Evolutionary conservation across 2,888 invertebrate species (phyloP).

Genomic region (Colostygia pectinataria): DNA sequence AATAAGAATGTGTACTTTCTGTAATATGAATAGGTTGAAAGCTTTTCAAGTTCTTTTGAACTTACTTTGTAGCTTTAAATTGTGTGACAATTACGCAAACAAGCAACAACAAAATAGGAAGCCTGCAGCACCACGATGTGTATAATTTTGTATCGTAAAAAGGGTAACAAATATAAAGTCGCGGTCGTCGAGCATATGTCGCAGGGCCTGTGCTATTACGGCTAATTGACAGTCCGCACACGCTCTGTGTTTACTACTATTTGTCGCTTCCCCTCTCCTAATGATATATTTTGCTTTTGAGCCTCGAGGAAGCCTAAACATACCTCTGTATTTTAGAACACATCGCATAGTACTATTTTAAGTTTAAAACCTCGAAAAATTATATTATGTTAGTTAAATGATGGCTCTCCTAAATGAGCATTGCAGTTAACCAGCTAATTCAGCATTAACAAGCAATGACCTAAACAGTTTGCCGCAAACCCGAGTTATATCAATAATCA

Average conservation of each 20-base stretch:
- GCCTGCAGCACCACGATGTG: conserved; percentile 22
- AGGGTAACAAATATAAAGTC: conserved; percentile 67
- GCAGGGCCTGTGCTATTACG: conserved; percentile 63
- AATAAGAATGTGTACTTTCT: too few species aligned
- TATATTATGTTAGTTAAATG: too few species aligned
- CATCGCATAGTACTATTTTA: too few species aligned
- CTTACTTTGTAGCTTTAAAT: conserved; percentile 13
- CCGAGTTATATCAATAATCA: conserved; percentile 78
- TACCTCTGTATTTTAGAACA: conserved; percentile 33
- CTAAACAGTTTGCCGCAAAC: conserved; percentile 41
- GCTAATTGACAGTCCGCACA: conserved; percentile 73
- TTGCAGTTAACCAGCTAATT: neutral
- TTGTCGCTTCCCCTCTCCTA: conserved; percentile 74
- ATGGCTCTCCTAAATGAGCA: too few species aligned
- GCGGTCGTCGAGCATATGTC: conserved; percentile 72
- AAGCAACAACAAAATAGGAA: conserved; percentile 16
- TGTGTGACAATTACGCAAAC: conserved; percentile 19
- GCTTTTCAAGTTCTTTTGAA: neutral
- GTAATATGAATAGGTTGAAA: neutral
- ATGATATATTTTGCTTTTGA: conserved; percentile 62
- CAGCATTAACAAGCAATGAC: neutral
- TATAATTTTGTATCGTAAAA: conserved; percentile 72
- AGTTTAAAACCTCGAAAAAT: too few species aligned
- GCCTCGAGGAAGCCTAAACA: conserved; percentile 53
- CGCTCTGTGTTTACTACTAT: conserved; percentile 66